Evolutionary conservation across 2,113 vertebrate genomes (phyloP), one percentile per base, ranked within the genome.

Genomic region (Vimba vimba): DNA sequence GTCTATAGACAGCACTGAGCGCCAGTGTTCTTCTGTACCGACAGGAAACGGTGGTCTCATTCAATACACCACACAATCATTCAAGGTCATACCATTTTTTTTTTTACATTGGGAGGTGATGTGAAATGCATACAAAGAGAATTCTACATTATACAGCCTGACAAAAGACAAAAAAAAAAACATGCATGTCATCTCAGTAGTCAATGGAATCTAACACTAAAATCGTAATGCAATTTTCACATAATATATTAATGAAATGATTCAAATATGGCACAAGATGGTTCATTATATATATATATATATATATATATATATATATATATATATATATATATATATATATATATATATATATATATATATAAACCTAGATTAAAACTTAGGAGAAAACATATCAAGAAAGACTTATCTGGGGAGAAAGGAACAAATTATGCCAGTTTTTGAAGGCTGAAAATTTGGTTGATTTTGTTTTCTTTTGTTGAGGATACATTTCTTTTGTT

Each of bases 401-500:
- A 25, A 30, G 74, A 55, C n/a, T 52, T 52, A 50, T 23, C 23
- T 52, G 79, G 60, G 25, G 39, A 60, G n/a, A 25, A 64, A 27
- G 12, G 1, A 79, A 79, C 19, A 33, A 82, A 33, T 30, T 21
- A 52, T 30, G 25, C 43, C 25, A 68, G 10, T 23, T 52, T 17
- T 82, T 50, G 45, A 55, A 27, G 27, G 11, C 13, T 64, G 39
- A 64, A 80, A 82, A 73, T 25, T 47, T 88, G 82, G 86, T 85
- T 78, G 77, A 85, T 80, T 80, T 83, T 90, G 92, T 93, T 94
- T 91, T 93, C 91, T 80, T 52, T 83, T 78, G 79, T 83, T 84
- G 86, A 82, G 90, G 92, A 94, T 55, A 94, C 92, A 94, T 94
- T 93, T 94, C 93, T 86, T 92, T 86, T 88, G 93, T 89, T 86